Evolutionary conservation across 2,113 vertebrate species (phyloP), one percentile per base, ranked within the genome.

Genomic region (Puntigrus tetrazona): DNA sequence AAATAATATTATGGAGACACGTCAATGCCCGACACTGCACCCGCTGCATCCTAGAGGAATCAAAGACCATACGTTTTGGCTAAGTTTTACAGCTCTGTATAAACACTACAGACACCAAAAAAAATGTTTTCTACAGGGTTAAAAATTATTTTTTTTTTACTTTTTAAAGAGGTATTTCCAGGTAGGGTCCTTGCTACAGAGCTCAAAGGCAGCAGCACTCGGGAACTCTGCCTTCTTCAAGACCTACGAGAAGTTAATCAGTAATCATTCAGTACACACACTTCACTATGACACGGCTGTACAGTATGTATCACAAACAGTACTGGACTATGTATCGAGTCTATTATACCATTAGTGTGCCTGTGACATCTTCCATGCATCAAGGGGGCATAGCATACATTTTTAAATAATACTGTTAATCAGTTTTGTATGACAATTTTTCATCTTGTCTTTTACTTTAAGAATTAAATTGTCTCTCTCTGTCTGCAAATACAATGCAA

Each of bases 201-300:
- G 47, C n/a, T 96, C 94, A 77, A 96, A 69, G 13, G 96, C 96
- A 85, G 87, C 88, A 22, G 80, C 92, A 88, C 92, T 94, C 18
- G 96, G 96, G 89, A 96, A 97, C 83, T 94, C 91, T 0, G 96
- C 98, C 94, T 97, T 99, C 93, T 96, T 96, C 81, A 99, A 94
- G 87, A 99, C 95, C 98, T 99, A 86, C 67, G 84, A 63, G 1
- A 20, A 27, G 22, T 84, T 0, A 86, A 45, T 41, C 3, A 75
- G 69, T 2, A 13, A 84, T 0, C 27, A 70, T 67, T 74, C 52
- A 69, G 57, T 72, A 78, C 43, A 52, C 69, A 45, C 41, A 83
- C 52, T 22, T 55, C 52, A 22, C 8, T 11, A 22, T 45, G 25
- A 61, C 50, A 83, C n/a, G 20, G 18, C 7, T 20, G 16, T 9